phyloP scores from a whole-genome alignment of 2,797 vertebrate genomes.

The Adelosebastes latens region DNA sequence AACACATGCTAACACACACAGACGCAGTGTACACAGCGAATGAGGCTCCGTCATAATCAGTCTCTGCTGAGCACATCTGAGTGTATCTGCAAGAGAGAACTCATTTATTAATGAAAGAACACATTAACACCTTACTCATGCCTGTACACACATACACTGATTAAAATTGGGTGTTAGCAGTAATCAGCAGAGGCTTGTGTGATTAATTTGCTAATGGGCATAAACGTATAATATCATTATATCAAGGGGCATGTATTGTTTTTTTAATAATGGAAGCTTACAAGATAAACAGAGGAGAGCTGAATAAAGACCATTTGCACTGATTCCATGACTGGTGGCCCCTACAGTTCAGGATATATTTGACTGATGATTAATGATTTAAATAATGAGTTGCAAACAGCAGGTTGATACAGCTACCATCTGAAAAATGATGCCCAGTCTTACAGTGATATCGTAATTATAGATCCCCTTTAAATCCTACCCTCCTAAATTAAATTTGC shows the following conservation, averaged over 20 bases:
- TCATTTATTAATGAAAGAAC: slow-evolving; percentile 27
- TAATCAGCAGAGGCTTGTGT: slow-evolving; percentile 17
- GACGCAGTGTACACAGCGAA: not conserved
- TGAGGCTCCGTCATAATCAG: slow-evolving; percentile 10
- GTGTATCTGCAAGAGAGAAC: slow-evolving; percentile 12
- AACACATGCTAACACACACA: not conserved
- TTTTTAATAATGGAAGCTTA: not conserved
- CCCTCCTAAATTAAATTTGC: not conserved
- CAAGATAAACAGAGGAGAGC: not conserved
- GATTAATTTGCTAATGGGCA: slow-evolving; percentile 33
- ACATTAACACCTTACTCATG: not conserved
- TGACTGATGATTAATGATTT: not conserved
- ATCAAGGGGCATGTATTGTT: not conserved
- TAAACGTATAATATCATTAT: slow-evolving; percentile 17
- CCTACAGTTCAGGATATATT: not conserved
- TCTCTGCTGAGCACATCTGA: slow-evolving; percentile 12
- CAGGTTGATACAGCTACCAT: not conserved
- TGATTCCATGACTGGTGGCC: not conserved
- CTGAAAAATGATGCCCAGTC: not conserved
- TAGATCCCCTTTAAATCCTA: not conserved
- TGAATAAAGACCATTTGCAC: not conserved
- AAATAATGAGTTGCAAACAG: not conserved
- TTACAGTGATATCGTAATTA: not conserved
- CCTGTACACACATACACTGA: not conserved
- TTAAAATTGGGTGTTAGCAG: slow-evolving; percentile 18